Conservation (phyloP, 2,888 invertebrate genomes). For the Lypha dubia region DNA sequence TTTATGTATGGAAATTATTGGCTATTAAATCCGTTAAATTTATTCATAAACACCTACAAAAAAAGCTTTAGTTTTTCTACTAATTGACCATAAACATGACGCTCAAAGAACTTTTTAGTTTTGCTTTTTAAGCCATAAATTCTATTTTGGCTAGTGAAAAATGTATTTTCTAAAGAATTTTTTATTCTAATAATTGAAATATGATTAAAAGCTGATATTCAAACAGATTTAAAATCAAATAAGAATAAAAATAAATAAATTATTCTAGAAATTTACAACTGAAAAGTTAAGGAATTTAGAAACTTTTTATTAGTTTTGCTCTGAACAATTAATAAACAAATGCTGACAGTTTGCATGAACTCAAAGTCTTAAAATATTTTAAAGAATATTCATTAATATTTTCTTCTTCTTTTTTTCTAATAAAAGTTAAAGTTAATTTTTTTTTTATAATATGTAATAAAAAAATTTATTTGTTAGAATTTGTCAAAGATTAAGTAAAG, state of each 20-base stretch:
- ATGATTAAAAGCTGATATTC: not conserved
- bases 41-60: conserved; percentile 48
- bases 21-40: conserved; percentile 8
- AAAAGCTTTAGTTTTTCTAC: not conserved
- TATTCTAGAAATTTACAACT: not conserved
- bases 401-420: not conserved
- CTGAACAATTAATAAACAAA: conserved; percentile 27
- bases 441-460: not conserved
- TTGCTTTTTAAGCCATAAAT: conserved; percentile 1
- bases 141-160: conserved; percentile 1
- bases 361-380: conserved; percentile 2
- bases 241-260: not conserved
- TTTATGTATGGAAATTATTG: conserved; percentile 5
- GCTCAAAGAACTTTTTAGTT: not conserved
- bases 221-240: not conserved
- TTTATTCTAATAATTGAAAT: not conserved
- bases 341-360: conserved; percentile 46
- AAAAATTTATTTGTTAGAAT: not conserved
- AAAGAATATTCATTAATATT: not conserved
- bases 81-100: conserved; percentile 18
- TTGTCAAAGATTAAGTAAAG: no score
- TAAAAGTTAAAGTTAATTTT: not conserved
- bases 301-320: conserved; percentile 38
- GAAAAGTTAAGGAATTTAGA: conserved; percentile 18
- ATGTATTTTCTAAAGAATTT: not conserved